Evolutionary conservation across 2,113 vertebrate species (phyloP).

Genomic region (Protobothrops flavoviridis): DNA sequence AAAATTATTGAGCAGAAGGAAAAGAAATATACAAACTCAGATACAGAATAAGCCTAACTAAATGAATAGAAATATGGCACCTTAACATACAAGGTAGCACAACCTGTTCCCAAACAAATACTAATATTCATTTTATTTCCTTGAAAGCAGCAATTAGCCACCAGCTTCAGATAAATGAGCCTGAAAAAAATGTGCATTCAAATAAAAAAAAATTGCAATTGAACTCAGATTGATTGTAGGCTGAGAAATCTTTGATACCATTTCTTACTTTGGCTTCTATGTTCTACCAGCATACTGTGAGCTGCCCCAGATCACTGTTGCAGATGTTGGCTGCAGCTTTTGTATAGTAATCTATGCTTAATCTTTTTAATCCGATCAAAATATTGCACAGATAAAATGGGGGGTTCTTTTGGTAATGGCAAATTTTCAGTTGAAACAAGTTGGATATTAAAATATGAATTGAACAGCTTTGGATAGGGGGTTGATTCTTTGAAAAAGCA

Average conservation of each 20-base stretch:
- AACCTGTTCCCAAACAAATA: slow-evolving; percentile 38
- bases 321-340: background rate
- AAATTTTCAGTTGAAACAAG: background rate
- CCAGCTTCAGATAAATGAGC: slow-evolving; percentile 14
- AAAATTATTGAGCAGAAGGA: slow-evolving; percentile 41
- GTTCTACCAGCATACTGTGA: background rate
- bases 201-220: background rate
- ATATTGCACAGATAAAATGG: background rate
- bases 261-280: background rate
- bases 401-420: background rate
- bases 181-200: slow-evolving; percentile 7
- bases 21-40: slow-evolving; percentile 24
- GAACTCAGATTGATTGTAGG: background rate
- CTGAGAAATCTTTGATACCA: background rate
- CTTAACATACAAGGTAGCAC: slow-evolving; percentile 16
- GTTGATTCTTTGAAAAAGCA: background rate
- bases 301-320: background rate
- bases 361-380: background rate
- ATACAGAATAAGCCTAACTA: slow-evolving; percentile 37
- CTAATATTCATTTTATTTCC: background rate
- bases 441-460: background rate
- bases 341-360: background rate
- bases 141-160: background rate
- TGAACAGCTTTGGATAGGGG: background rate
- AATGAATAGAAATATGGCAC: slow-evolving; percentile 34